Evolutionary conservation across 1,140 invertebrate species (phyloP).

Genomic region (Belonocnema kinseyi): DNA sequence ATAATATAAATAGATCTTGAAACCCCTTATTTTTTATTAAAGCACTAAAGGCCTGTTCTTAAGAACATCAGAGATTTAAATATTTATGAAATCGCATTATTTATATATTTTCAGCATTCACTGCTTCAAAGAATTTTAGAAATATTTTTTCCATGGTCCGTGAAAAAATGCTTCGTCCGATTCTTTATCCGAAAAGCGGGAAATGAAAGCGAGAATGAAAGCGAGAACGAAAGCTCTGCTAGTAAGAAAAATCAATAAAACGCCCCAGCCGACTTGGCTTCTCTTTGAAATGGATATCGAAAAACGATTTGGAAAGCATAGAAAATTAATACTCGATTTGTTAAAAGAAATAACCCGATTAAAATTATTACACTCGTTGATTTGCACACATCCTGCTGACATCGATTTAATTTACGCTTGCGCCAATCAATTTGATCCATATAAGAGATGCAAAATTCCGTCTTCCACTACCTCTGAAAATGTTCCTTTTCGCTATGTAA

Average conservation of each 20-base stretch:
- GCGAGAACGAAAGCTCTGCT: not conserved
- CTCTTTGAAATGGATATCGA: not conserved
- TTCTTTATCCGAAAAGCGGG: not conserved
- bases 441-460: not conserved
- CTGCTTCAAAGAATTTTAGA: no score
- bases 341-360: not conserved
- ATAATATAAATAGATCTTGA: no score
- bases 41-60: no score
- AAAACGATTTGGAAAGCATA: not conserved
- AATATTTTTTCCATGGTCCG: no score
- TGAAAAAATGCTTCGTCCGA: not conserved
- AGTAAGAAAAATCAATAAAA: conserved; percentile 11
- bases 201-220: conserved; percentile 1
- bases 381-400: conserved; percentile 36
- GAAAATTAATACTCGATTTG: no score
- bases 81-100: no score
- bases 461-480: not conserved
- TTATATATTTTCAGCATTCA: no score
- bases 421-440: conserved; percentile 42
- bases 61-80: no score
- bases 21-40: no score
- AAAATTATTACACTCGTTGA: conserved; percentile 41
- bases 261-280: not conserved
- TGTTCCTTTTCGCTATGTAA: not conserved
- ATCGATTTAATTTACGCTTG: conserved; percentile 56